Evolutionary conservation across 2,888 invertebrate species (phyloP).

Genomic region (Tiliacea citrago): DNA sequence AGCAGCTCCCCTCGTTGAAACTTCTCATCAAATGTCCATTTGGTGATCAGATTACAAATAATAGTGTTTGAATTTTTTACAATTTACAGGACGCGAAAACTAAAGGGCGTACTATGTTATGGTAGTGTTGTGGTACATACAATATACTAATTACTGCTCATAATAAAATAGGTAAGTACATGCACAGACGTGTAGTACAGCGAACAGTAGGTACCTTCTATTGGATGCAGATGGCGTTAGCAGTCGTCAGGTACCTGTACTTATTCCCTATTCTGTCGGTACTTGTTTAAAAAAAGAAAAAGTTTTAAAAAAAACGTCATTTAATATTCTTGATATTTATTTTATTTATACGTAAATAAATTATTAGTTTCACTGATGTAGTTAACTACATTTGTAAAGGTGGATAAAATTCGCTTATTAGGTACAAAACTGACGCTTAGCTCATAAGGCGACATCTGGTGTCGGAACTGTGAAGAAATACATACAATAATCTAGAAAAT

Average conservation of each 20-base stretch:
- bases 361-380: conserved; percentile 70
- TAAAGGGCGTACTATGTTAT: no score
- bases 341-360: conserved; percentile 70
- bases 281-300: background rate
- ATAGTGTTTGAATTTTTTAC: no score
- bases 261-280: background rate
- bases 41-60: no score
- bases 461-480: conserved; percentile 23
- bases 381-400: conserved; percentile 61
- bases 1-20: no score
- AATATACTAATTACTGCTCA: no score
- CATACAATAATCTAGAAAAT: conserved; percentile 9
- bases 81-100: no score
- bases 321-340: conserved; percentile 65
- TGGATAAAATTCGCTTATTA: conserved; percentile 64
- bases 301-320: conserved; percentile 23
- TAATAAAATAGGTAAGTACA: no score
- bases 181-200: no score
- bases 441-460: conserved; percentile 35
- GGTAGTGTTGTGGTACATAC: no score
- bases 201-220: background rate
- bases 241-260: background rate
- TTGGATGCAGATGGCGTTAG: background rate
- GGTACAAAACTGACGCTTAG: conserved; percentile 56
- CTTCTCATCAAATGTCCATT: no score